Percentiles rank a stretch among this genome's conserved stretches.
Conservation (phyloP, 2,888 invertebrate genomes). For the Azorinus chamasolen region DNA sequence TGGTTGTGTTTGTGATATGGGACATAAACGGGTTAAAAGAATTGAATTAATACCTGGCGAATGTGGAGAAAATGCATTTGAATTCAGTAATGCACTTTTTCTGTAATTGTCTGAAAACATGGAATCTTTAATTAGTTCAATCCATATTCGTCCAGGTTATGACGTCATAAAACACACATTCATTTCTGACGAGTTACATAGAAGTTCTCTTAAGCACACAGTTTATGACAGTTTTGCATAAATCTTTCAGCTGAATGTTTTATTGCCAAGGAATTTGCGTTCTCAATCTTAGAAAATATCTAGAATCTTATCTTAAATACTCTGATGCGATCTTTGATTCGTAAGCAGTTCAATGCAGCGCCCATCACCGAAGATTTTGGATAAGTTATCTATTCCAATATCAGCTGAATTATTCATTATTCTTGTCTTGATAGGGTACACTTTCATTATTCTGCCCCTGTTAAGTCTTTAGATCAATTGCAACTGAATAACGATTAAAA, state of each 20-base stretch:
- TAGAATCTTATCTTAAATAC: constrained; percentile 42
- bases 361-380: constrained; percentile 35
- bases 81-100: too few relatives aligned
- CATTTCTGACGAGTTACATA: background rate
- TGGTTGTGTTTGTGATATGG: too few relatives aligned
- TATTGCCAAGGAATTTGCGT: constrained; percentile 8
- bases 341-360: constrained; percentile 14
- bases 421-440: constrained; percentile 38
- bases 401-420: constrained; percentile 63
- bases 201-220: background rate
- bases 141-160: background rate
- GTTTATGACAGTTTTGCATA: constrained; percentile 27
- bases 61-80: too few relatives aligned
- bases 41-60: too few relatives aligned
- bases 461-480: constrained; percentile 42
- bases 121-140: too few relatives aligned
- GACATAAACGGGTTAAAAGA: too few relatives aligned
- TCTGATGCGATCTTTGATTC: constrained; percentile 29
- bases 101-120: too few relatives aligned
- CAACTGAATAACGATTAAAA: constrained; percentile 51
- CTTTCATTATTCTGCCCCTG: constrained; percentile 32
- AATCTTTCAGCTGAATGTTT: constrained; percentile 29
- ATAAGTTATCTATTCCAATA: constrained; percentile 50
- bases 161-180: constrained; percentile 7
- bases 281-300: constrained; percentile 16